These are phyloP conservation scores for Pectinophora gossypiella DNA, from an alignment of 1,140 invertebrate genomes.

Conservation along the genomic window DNA sequence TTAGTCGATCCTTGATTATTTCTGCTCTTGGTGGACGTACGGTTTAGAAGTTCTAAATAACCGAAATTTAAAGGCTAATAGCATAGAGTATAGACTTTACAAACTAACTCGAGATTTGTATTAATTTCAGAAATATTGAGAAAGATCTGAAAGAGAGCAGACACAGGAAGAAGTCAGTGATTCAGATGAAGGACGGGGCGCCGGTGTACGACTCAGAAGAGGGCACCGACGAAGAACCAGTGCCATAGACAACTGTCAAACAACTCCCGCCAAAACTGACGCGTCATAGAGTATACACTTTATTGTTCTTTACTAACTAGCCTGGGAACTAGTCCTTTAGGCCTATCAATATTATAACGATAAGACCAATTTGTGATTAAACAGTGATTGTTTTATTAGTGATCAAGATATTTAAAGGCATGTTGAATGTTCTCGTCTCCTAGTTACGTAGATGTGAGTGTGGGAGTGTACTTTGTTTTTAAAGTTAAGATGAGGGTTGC, in stretches of 20 bases:
- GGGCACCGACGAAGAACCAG: constrained; percentile 68
- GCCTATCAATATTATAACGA: too few species aligned
- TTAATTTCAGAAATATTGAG: constrained; percentile 57
- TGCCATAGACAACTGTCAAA: constrained; percentile 55
- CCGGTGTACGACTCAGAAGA: constrained; percentile 72
- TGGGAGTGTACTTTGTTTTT: constrained; percentile 17
- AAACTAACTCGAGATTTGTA: too few species aligned
- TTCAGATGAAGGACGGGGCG: constrained; percentile 73
- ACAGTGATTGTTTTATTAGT: constrained; percentile 48
- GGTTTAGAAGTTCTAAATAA: too few species aligned
- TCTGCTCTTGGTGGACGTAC: too few species aligned
- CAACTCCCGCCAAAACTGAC: too few species aligned
- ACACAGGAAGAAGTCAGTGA: constrained; percentile 73
- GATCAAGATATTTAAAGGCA: constrained; percentile 29
- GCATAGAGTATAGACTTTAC: too few species aligned
- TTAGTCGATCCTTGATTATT: too few species aligned
- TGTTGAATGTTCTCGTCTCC: constrained; percentile 12
- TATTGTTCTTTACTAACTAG: too few species aligned
- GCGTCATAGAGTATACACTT: too few species aligned
- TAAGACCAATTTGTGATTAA: constrained; percentile 39
- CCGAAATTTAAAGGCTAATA: too few species aligned
- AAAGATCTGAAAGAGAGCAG: constrained; percentile 67
- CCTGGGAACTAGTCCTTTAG: too few species aligned
- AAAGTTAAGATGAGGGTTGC: constrained; percentile 36
- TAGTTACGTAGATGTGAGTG: constrained; percentile 8